Base-by-base conservation (phyloP, 2,113 vertebrate genomes). In the Erythrolamprus reginae region DNA sequence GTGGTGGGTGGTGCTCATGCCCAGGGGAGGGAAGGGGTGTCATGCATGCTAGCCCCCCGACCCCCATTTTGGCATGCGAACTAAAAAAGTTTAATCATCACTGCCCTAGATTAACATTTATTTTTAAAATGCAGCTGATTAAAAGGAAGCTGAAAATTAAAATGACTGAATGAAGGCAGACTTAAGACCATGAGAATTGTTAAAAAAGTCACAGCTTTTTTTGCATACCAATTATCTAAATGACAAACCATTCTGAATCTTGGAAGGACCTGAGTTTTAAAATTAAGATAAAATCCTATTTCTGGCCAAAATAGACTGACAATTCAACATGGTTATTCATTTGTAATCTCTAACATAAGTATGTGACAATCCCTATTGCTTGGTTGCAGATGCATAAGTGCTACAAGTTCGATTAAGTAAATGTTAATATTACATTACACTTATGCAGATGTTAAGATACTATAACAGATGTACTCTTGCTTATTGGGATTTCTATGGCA, bases 341-440 rank as follows among this genome's bases (percentile, higher is more conserved):
- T 51, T 88, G 21, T 33, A 86, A 52, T 61, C 70, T 52, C 42
- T 23, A 38, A 15, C 28, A 33, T 6, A 84, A 53, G 38, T 53
- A 38, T 21, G 33, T 91, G 86, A 53, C 77, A 65, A 50, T 89
- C n/a, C 33, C 53, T 17, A 48, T 87, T 88, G 52, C 53, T 58
- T 70, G 12, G 33, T 82, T 38, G 8, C 47, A 90, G 56, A 38
- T 84, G 56, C 65, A 8, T 21, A 84, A 33, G 10, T 8, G 26
- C 88, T 90, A 47, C 42, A 28, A 52, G 9, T 33, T 47, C 47
- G 47, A 26, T 91, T 86, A 88, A 88, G 21, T 90, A 91, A 93
- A 85, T 90, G 88, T 53, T 53, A 84, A 88, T 90, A 90, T 51
- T 56, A n/a, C 82, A 47, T n/a, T 50, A 17, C 52, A 42, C 17